Percentiles rank a stretch among this genome's conserved stretches.
These are phyloP conservation scores for Myrmecobius fasciatus DNA, from an alignment of 2,113 vertebrate species.

Conservation along the genomic window DNA sequence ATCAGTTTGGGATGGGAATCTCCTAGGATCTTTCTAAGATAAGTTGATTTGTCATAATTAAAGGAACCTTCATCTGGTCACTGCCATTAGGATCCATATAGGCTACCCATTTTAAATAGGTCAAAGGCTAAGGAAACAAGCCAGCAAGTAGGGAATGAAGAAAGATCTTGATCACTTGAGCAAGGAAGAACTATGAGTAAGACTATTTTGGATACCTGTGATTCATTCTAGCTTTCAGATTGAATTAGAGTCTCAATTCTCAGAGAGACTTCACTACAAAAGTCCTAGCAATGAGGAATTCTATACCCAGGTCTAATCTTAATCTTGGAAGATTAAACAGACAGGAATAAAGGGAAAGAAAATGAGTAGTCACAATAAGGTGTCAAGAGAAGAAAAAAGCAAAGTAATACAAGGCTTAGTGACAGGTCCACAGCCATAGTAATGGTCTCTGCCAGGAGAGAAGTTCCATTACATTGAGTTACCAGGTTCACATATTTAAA, in stretches of 20 bases:
- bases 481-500: background rate
- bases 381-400: background rate
- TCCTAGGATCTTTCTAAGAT: background rate
- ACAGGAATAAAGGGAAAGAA: background rate
- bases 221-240: background rate
- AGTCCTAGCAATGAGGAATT: background rate
- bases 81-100: background rate
- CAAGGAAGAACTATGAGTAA: background rate
- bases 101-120: background rate
- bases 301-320: background rate
- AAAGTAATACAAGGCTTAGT: background rate
- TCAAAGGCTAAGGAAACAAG: background rate
- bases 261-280: background rate
- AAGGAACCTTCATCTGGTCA: background rate
- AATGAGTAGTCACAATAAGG: background rate
- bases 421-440: background rate
- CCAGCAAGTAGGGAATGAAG: background rate
- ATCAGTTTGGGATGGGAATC: background rate
- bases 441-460: background rate
- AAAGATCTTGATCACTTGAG: background rate
- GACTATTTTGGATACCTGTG: background rate
- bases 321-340: background rate
- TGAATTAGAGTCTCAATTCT: background rate
- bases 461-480: background rate
- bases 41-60: background rate